Base-by-base conservation (phyloP, 2,113 vertebrate species). In the Larimichthys polyactis region DNA sequence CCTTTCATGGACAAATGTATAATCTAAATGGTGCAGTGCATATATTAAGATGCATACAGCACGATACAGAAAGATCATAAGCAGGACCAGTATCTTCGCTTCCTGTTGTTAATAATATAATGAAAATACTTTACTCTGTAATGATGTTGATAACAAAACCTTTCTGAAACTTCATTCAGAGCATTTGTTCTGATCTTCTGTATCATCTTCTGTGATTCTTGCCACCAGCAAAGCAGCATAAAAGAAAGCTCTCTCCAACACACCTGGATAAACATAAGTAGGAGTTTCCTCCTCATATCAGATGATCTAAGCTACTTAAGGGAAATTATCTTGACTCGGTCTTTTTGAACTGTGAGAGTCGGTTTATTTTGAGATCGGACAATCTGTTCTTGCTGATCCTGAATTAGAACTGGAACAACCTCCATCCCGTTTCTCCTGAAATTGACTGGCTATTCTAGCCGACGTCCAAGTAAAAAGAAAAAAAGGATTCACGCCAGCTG, bases 341-440 rank as follows among this genome's bases (percentile, higher is more conserved):
- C 29, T 59, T 29, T 19, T 3, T 36, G 4, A 83, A 59, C 11
- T 57, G 4, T 17, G 43, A 15, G 44, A 62, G 27, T 65, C 44
- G 20, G 60, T 55, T 40, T 71, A 78, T 84, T 74, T 77, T 70
- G 66, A 46, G 72, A 24, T 2, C 0, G 10, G 8, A 77, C 71
- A 17, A 17, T 62, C 74, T 63, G 58, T 62, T 71, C 73, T 51
- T 11, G 4, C 20, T 52, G 22, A 79, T 36, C 75, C 64, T 59
- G 66, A 82, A 52, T 57, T 46, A 44, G 3, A 79, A 63, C 70
- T 75, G 22, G 32, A 27, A 51, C 60, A 36, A 65, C 49, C 36
- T 72, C 17, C 24, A 69, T 59, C 59, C 3, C 14, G 22, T 59
- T 79, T 11, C 44, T 79, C 72, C 32, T 32, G 63, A 82, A 82